Evolutionary conservation across 1,140 invertebrate genomes (phyloP), one percentile per base, ranked within the genome.

Genomic region (Formica selysi): DNA sequence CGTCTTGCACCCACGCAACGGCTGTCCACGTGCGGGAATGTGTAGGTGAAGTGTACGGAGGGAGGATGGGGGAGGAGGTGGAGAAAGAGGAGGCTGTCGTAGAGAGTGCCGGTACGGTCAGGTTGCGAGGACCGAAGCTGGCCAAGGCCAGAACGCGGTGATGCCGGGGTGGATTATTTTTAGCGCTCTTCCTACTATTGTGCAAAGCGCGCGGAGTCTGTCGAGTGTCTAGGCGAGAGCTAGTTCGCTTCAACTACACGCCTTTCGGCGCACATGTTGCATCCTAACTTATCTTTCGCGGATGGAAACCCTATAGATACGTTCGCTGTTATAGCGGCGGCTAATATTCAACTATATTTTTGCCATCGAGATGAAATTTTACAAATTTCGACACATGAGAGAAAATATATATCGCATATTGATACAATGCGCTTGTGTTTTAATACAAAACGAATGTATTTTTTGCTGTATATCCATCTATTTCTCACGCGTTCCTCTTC

Each of bases 101-200:
- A 22, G 36, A 86, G 71, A 79, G 90, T 86, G 38, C 68, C 54
- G 38, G 85, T 89, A 89, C 78, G 85, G 83, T 83, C 88, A 91
- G 91, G 85, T 91, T 91, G 87, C 80, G 87, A 91, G 74, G 85
- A 90, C 85, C 88, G 91, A 91, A 87, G 87, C 88, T 91, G 91
- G 86, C 91, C 91, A 91, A 91, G 91, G 91, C 90, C 91, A 91
- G 90, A 91, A 90, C 80, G 83, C 78, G 86, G 89, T 89, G 87
- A 48, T 87, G 84, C 89, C 76, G 87, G 89, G 91, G 81, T 80
- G 71, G 80, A 86, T 91, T 92, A 92, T 91, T 92, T 92, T 92
- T 92, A 92, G 91, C 91, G 91, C 91, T 92, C 91, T 92, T 92
- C 91, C 91, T 92, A 92, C 91, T 92, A 91, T 92, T 92, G 91